These are phyloP conservation scores for Poecilia wingei DNA, from an alignment of 2,797 vertebrate genomes.

Conservation along the genomic window DNA sequence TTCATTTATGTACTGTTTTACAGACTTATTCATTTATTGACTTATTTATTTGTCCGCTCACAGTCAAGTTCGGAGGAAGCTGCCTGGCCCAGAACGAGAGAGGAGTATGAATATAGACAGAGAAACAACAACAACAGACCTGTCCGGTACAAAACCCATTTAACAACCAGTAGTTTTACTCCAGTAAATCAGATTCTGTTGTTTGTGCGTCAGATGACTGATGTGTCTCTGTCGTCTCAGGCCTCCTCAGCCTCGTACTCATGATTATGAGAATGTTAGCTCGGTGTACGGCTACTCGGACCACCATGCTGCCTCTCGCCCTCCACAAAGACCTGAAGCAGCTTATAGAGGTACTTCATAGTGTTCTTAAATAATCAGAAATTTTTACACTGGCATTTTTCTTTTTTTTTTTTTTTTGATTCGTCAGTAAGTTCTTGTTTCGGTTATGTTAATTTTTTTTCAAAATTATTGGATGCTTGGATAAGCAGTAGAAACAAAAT, in stretches of 20 bases:
- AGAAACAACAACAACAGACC: slow-evolving; percentile 87
- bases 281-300: slow-evolving; percentile 73
- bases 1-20: not conserved
- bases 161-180: not conserved
- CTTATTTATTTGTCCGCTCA: not conserved
- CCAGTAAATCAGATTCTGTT: not conserved
- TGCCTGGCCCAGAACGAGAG: slow-evolving; percentile 83
- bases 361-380: no score
- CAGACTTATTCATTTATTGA: not conserved
- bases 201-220: no score
- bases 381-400: not conserved
- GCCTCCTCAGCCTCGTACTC: slow-evolving; percentile 75
- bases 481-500: not conserved
- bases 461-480: not conserved
- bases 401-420: not conserved
- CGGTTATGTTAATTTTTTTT: not conserved
- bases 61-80: slow-evolving; percentile 84
- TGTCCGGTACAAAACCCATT: slow-evolving; percentile 77
- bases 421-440: not conserved
- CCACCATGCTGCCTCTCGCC: slow-evolving; percentile 64
- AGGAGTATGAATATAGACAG: slow-evolving; percentile 84
- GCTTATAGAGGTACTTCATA: slow-evolving; percentile 74
- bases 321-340: slow-evolving; percentile 77
- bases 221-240: slow-evolving; percentile 42
- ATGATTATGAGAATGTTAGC: slow-evolving; percentile 82